Base-by-base conservation (phyloP, 2,888 invertebrate genomes). In the Nasonia oneida region DNA sequence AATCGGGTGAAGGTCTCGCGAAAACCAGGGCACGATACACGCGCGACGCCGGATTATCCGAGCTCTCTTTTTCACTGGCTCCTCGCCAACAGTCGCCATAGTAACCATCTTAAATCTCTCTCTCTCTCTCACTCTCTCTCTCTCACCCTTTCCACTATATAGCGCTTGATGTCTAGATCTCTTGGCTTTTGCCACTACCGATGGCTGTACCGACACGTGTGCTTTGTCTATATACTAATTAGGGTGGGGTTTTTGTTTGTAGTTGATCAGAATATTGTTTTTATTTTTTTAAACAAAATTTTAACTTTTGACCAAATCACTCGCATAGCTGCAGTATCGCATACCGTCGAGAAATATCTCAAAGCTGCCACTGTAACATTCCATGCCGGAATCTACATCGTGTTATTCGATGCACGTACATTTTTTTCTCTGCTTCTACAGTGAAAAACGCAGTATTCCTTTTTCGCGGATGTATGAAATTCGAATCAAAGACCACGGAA, bases 11-110 rank as follows among this genome's bases (percentile, higher is more conserved):
- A 92, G 91, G 91, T 91, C 90, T 89, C 71, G 87, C 86, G 82
- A 87, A 90, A 92, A 91, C 88, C 89, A 90, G 91, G 91, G 89
- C 89, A 90, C n/a, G 37, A 53, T 53, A n/a, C 90, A 89, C 89
- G 15, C 61, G 73, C 33, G 39, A 33, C 78, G 33, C 47, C 39
- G 90, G 90, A 92, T 92, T 91, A 92, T 92, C 91, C 89, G 89
- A 89, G 88, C 89, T 74, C 33, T 53, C 33, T 53, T 77, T 84
- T 89, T 90, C 90, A 89, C 90, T 93, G 92, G 91, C 91, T 42
- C 71, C 83, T 87, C 86, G 92, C 92, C 93, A 93, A 88, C 90
- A 88, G 90, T 91, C 89, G 89, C 91, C 91, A 91, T 92, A 87
- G 91, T 89, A 90, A 92, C 91, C 90, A 87, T 89, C 91, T 91